Evolutionary conservation across 2,797 vertebrate species (phyloP), one percentile per base, ranked within the genome.

Genomic region (Falco peregrinus): DNA sequence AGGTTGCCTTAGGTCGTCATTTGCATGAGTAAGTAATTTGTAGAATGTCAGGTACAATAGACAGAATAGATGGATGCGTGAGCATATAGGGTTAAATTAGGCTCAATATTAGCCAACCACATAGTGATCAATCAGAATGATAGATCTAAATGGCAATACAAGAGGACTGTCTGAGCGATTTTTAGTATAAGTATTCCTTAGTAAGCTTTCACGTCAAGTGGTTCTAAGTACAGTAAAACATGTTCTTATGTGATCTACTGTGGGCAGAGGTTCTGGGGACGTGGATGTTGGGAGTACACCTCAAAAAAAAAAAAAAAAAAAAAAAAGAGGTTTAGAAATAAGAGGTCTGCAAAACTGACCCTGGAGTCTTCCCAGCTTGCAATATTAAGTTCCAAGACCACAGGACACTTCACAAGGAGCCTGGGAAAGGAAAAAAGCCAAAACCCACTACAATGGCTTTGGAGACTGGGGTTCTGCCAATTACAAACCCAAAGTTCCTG

Each of bases 21-120:
- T 99, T 99, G 99, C 99, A 99, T 99, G 98, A 98, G 99, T 99
- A 99, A 99, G 99, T 99, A 99, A 99, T 99, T 99, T 99, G 99
- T 99, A 98, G 98, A 97, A 98, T 99, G 99, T 99, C 99, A 99
- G 98, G 98, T 98, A 97, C 98, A 98, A 99, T 99, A 98, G 99
- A 98, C 98, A 97, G 97, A 98, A 98, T 98, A 99, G 99, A 99
- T 99, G 99, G 99, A 99, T 99, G 99, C 80, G 65, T 94, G 97
- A 98, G 98, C 84, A 73, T 98, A 99, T 98, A 99, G 99, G 99
- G 99, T 99, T 99, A 99, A 99, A 99, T 99, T 99, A 99, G 99
- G 98, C 98, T 99, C 99, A 99, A 99, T 99, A 99, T 99, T 98
- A 98, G 98, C 98, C 99, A 99, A 98, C 99, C 98, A 99, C 98